phyloP scores from a whole-genome alignment of 2,797 vertebrate genomes.

The Philypnodon macrostomus region DNA sequence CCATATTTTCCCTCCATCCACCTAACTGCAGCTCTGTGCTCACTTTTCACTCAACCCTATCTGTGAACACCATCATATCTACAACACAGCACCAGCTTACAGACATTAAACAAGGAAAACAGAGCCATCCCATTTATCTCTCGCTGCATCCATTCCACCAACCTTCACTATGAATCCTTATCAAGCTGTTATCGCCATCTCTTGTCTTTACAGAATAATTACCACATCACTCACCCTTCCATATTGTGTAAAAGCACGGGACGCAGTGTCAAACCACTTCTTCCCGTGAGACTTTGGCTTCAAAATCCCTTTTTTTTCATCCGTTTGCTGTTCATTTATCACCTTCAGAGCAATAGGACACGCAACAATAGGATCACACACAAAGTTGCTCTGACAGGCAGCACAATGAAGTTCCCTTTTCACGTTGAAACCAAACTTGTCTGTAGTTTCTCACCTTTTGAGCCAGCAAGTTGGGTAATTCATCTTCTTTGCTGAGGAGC shows the following conservation, averaged over 20 bases:
- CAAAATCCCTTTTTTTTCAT: not conserved
- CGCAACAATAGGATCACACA: constrained; percentile 13
- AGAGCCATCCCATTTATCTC: constrained; percentile 9
- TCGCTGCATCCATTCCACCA: not conserved
- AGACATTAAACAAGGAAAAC: constrained; percentile 28
- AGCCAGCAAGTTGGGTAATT: constrained; percentile 10
- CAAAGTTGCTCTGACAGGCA: constrained; percentile 15
- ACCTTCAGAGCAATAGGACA: not conserved
- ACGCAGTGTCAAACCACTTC: not conserved
- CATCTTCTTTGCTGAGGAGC: constrained; percentile 27
- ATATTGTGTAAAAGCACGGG: constrained; percentile 11
- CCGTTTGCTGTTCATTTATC: not conserved
- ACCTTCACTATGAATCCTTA: not conserved
- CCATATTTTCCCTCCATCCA: not conserved
- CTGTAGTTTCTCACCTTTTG: constrained; percentile 29
- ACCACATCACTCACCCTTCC: constrained; percentile 15
- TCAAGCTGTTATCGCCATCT: constrained; percentile 6
- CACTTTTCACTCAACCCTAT: constrained; percentile 32
- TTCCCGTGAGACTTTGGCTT: not conserved
- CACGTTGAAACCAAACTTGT: constrained; percentile 20
- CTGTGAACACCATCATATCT: constrained; percentile 26
- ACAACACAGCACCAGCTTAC: constrained; percentile 17
- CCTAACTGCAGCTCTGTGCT: constrained; percentile 3
- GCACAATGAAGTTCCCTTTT: constrained; percentile 8
- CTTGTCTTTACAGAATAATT: constrained; percentile 30